Base-by-base conservation (phyloP, 2,113 vertebrate species). In the Dasyprocta punctata region DNA sequence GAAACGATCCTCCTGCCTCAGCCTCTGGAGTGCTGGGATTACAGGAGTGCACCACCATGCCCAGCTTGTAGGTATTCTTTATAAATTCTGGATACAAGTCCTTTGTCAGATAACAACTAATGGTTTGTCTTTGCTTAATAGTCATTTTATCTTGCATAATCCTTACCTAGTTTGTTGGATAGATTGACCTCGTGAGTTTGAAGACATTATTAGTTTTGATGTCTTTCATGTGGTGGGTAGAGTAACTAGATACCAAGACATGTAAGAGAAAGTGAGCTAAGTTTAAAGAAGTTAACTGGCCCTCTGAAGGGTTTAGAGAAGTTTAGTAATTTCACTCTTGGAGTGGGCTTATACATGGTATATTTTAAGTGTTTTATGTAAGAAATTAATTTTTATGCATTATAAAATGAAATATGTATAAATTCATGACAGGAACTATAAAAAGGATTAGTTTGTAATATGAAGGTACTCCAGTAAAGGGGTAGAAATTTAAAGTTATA, bases 401-500 rank as follows among this genome's bases (percentile, higher is more conserved):
- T 93, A 96, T n/a, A 83, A 89, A 91, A 61, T 93, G 63, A 90
- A 96, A 49, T 33, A 75, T 87, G 77, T n/a, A 17, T 9, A 77
- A 65, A 44, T n/a, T 75, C 47, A 67, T 89, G 77, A 81, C 26
- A 86, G 73, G 16, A 75, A 60, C 16, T 90, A 71, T 56, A 69
- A 54, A 90, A 82, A 22, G 5, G 73, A 63, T 92, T 85, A 75
- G 41, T 77, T 61, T 69, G 8, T 94, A 91, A 81, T 52, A 67
- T 85, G 44, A 28, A 71, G 17, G 38, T 65, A 67, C 4, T 63
- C 36, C 73, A 90, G 13, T 77, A 80, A 61, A 94, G 7, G 38
- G n/a, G 14, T 95, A 67, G 36, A 97, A 90, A 86, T 95, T 85
- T 81, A 56, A 93, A 93, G 11, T 93, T 85, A 11, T 38, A 94